A percentile compares a stretch with the other conserved stretches of the same genome.
These are phyloP conservation scores for Numenius arquata DNA, from an alignment of 2,113 vertebrate species.

Conservation along the genomic window DNA sequence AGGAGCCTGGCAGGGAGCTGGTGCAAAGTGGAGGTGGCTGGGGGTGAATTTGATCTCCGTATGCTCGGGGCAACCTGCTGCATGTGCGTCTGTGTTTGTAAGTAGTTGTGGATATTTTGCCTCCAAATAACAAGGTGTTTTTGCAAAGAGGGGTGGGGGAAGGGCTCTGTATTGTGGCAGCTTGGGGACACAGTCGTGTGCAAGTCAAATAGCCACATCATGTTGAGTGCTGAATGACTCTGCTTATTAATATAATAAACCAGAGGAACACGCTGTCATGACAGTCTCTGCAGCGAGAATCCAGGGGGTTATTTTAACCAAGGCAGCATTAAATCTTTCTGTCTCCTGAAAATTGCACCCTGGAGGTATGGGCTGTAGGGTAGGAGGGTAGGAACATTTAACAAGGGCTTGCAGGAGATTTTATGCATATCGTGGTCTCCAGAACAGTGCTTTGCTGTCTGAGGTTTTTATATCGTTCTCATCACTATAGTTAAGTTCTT, in stretches of 20 bases:
- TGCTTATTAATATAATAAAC: constrained; percentile 58
- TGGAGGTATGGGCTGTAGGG: neutral
- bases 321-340: constrained; percentile 27
- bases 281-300: neutral
- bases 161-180: neutral
- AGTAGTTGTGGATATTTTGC: neutral
- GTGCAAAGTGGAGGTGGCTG: neutral
- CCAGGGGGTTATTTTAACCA: constrained; percentile 10
- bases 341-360: constrained; percentile 39
- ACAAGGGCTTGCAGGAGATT: constrained; percentile 3
- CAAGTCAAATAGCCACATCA: constrained; percentile 11
- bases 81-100: fast-evolving
- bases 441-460: constrained; percentile 10
- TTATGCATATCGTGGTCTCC: neutral
- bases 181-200: neutral
- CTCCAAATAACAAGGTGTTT: neutral
- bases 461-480: neutral
- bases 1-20: neutral
- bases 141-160: neutral
- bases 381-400: neutral
- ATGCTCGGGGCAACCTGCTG: neutral
- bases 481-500: neutral
- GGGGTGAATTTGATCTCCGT: neutral
- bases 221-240: constrained; percentile 32
- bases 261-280: neutral